Conservation (phyloP, 2,113 vertebrate genomes). For the Atlantisia rogersi region DNA sequence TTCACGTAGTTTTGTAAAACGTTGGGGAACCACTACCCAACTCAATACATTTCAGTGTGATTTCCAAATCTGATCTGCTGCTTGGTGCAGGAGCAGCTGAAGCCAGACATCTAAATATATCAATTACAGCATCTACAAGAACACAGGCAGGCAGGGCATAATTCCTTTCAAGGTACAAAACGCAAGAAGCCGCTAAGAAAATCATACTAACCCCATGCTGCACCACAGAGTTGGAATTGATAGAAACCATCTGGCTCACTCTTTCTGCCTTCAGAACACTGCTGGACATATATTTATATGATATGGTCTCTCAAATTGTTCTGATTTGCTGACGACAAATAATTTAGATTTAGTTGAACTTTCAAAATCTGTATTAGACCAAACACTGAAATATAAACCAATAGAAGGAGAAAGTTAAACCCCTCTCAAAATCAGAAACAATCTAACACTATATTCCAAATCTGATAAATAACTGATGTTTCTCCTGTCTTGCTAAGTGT, state of each 20-base stretch:
- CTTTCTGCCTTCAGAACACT: constrained; percentile 6
- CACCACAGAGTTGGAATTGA: not conserved
- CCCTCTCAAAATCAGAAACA: not conserved
- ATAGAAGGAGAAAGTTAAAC: not conserved
- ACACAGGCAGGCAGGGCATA: not conserved
- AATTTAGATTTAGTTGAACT: not conserved
- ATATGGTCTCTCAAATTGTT: not conserved
- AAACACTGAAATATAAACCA: not conserved
- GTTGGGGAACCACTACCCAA: not conserved
- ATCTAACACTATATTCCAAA: not conserved
- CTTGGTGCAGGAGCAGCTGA: not conserved
- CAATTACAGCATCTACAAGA: not conserved
- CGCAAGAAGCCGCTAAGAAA: constrained; percentile 38
- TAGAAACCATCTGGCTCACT: constrained; percentile 44
- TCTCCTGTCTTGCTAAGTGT: not conserved
- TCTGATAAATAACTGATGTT: not conserved
- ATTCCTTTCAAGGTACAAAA: constrained; percentile 42
- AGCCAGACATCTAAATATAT: not conserved
- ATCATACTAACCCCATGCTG: constrained; percentile 1
- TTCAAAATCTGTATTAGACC: not conserved
- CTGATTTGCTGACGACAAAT: constrained; percentile 8
- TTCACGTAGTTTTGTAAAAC: not conserved
- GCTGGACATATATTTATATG: not conserved
- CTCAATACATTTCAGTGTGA: not conserved
- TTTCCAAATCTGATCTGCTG: not conserved